These are phyloP conservation scores for Cacatua alba DNA, from an alignment of 2,113 vertebrate species.

Conservation along the genomic window DNA sequence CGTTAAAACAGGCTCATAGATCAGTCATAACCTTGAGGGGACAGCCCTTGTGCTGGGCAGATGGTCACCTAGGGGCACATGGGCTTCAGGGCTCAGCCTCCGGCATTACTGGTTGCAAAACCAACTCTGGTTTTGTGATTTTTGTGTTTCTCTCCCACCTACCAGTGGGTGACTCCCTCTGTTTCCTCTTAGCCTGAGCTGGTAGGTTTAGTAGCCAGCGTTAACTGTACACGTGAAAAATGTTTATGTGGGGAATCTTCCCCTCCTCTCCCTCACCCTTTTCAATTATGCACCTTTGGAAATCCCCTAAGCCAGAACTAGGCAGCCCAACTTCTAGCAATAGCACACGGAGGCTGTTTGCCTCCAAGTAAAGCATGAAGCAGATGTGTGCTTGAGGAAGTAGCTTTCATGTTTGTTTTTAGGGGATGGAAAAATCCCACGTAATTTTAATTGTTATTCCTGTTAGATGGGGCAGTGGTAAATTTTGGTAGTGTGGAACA, in stretches of 20 bases:
- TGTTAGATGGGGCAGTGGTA: background rate
- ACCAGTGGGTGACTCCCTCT: background rate
- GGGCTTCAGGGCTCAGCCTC: background rate
- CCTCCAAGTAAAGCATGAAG: background rate
- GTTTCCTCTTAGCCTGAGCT: background rate
- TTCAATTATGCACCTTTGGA: background rate
- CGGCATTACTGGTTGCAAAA: accelerated
- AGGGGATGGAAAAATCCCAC: background rate
- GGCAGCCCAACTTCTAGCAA: background rate
- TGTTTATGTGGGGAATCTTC: background rate
- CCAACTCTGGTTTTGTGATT: background rate
- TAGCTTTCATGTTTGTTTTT: background rate
- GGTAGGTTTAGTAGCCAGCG: background rate
- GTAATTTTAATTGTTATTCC: background rate
- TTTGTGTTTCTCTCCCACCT: background rate
- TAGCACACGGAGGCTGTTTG: background rate
- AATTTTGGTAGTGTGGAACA: background rate
- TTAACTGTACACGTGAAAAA: background rate
- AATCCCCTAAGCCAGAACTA: background rate
- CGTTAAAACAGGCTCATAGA: background rate
- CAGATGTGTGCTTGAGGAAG: background rate
- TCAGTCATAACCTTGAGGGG: background rate
- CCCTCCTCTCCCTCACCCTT: background rate
- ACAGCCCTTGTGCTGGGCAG: background rate
- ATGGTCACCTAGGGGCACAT: background rate